These are phyloP conservation scores for Silurus glanis DNA, from an alignment of 2,113 vertebrate genomes.

Conservation along the genomic window DNA sequence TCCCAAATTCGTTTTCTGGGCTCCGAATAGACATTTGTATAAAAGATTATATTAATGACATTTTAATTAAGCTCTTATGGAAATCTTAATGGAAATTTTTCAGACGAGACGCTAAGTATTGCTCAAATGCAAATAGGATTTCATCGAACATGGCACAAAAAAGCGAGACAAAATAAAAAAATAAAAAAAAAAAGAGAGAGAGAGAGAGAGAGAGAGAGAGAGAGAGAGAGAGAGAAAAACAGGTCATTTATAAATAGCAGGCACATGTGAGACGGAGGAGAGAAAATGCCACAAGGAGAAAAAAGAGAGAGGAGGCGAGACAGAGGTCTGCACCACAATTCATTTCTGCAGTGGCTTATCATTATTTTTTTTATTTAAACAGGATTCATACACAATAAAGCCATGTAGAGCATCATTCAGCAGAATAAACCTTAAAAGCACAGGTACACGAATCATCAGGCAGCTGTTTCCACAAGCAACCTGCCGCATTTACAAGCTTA, in stretches of 20 bases:
- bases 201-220: slow-evolving; percentile 7
- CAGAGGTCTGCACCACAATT: slow-evolving; percentile 2
- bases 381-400: slow-evolving; percentile 66
- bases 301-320: slow-evolving; percentile 42
- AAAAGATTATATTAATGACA: not conserved
- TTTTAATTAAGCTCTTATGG: not conserved
- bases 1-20: not conserved
- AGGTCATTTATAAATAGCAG: slow-evolving; percentile 76
- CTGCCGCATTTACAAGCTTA: slow-evolving; percentile 63
- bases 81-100: not conserved
- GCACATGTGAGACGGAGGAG: slow-evolving; percentile 59
- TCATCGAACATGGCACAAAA: slow-evolving; percentile 31
- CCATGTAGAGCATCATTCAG: slow-evolving; percentile 63
- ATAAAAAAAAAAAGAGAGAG: slow-evolving; percentile 35
- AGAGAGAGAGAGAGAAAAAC: slow-evolving; percentile 55
- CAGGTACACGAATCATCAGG: slow-evolving; percentile 59
- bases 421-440: slow-evolving; percentile 61
- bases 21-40: not conserved
- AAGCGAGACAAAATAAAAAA: slow-evolving; percentile 39
- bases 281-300: slow-evolving; percentile 58
- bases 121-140: not conserved
- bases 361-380: slow-evolving; percentile 62
- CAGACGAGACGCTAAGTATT: not conserved
- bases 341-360: slow-evolving; percentile 47
- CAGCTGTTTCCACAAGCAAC: slow-evolving; percentile 58